phyloP scores from a whole-genome alignment of 92 coral and sea anemone genomes.

The Meandrina meandrites region DNA sequence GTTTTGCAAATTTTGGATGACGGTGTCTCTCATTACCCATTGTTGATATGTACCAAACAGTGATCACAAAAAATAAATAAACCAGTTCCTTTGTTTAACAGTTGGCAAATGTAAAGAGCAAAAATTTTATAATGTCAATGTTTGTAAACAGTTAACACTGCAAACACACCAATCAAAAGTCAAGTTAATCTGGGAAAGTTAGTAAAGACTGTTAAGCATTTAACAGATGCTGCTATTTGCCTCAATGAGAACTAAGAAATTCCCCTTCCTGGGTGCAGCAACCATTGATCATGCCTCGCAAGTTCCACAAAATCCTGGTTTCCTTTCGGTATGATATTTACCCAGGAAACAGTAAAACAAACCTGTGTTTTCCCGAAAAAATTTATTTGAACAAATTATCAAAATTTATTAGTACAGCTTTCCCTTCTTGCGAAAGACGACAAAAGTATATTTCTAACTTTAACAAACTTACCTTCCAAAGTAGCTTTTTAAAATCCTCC shows the following conservation, averaged over 20 bases:
- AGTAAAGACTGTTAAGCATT: background rate
- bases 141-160: too few relatives aligned
- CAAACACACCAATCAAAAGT: too few relatives aligned
- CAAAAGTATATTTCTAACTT: background rate
- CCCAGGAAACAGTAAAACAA: background rate
- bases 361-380: background rate
- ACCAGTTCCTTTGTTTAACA: background rate
- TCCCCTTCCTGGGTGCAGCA: background rate
- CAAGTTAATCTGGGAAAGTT: background rate
- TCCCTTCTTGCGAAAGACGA: background rate
- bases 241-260: background rate
- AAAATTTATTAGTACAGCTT: background rate
- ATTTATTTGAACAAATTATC: background rate
- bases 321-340: background rate
- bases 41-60: background rate
- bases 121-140: background rate
- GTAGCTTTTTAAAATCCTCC: conserved; percentile 85
- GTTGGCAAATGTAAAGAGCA: background rate
- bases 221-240: background rate
- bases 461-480: conserved; percentile 69
- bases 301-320: background rate
- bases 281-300: background rate
- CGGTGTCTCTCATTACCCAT: too few relatives aligned
- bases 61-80: background rate
- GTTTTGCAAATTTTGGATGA: too few relatives aligned